Conservation (phyloP, 2,113 vertebrate species). For the Gobio gobio region DNA sequence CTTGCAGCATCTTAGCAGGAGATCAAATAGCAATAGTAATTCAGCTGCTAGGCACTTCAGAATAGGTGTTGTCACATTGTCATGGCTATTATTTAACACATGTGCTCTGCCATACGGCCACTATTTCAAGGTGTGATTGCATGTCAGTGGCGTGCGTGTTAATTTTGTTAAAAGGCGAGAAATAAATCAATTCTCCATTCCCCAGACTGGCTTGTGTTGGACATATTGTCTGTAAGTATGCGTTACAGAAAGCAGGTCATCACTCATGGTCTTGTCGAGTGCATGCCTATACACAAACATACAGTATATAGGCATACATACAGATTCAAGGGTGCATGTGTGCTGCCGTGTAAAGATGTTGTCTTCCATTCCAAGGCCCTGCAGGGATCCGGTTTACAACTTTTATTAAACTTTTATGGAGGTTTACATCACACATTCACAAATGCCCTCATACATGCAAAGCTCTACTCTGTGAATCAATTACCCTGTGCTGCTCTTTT, state of each 20-base stretch:
- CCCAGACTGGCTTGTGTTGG: conserved; percentile 1
- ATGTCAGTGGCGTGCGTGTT: conserved; percentile 55
- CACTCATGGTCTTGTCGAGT: conserved; percentile 41
- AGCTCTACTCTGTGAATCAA: conserved; percentile 54
- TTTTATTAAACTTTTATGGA: conserved; percentile 57
- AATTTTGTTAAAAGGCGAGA: conserved; percentile 72
- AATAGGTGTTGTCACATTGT: conserved; percentile 66
- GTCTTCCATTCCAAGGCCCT: conserved; percentile 57
- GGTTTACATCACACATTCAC: conserved; percentile 47
- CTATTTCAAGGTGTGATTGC: conserved; percentile 59
- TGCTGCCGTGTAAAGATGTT: conserved; percentile 37
- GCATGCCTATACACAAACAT: conserved; percentile 23
- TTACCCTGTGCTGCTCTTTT: conserved; percentile 44
- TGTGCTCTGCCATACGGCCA: conserved; percentile 53
- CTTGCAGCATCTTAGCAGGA: conserved; percentile 27
- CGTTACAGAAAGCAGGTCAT: conserved; percentile 38
- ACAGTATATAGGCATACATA: conserved; percentile 20
- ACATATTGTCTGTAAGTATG: conserved; percentile 24
- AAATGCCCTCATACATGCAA: conserved; percentile 31
- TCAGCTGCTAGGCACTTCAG: conserved; percentile 49
- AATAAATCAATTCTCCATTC: conserved; percentile 66
- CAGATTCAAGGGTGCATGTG: conserved; percentile 23
- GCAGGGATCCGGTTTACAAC: conserved; percentile 54
- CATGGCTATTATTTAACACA: conserved; percentile 64
- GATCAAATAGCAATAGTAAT: conserved; percentile 50